A percentile compares a stretch with the other conserved stretches of the same genome.
These are phyloP conservation scores for Ptychochromis oligacanthus DNA, from an alignment of 2,113 vertebrate genomes.

Conservation along the genomic window DNA sequence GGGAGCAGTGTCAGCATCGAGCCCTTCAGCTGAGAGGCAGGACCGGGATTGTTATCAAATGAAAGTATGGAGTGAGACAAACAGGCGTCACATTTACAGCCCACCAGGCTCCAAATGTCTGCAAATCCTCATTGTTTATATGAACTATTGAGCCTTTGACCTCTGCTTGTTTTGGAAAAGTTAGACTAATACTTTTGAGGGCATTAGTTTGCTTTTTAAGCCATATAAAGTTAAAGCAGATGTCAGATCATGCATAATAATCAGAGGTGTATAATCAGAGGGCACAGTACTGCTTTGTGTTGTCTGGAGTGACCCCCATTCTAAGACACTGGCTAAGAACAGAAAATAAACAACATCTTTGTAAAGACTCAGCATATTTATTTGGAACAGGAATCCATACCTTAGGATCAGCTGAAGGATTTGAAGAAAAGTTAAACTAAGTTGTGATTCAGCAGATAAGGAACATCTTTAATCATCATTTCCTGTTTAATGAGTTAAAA, in stretches of 20 bases:
- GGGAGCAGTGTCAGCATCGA: slow-evolving; percentile 31
- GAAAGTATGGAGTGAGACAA: slow-evolving; percentile 25
- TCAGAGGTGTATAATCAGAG: neutral
- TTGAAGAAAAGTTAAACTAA: too few relatives aligned
- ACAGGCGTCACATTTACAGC: slow-evolving; percentile 15
- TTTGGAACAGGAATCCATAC: too few relatives aligned
- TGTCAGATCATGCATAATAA: neutral
- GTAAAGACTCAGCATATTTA: too few relatives aligned
- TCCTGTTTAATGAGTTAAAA: neutral
- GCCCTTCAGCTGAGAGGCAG: slow-evolving; percentile 10
- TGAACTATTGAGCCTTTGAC: neutral
- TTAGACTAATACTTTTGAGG: neutral
- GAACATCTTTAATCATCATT: neutral
- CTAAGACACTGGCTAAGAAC: neutral
- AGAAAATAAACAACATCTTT: neutral
- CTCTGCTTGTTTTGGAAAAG: neutral
- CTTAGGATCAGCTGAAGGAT: too few relatives aligned
- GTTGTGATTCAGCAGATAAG: neutral
- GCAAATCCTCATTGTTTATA: neutral
- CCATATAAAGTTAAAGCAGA: rapidly evolving
- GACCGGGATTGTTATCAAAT: slow-evolving; percentile 8
- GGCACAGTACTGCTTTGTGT: neutral
- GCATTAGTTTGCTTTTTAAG: neutral
- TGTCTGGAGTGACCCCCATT: neutral
- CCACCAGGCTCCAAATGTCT: slow-evolving; percentile 2